Conservation (phyloP, 92 coral and sea anemone genomes). For the Phenganax subtilis region DNA sequence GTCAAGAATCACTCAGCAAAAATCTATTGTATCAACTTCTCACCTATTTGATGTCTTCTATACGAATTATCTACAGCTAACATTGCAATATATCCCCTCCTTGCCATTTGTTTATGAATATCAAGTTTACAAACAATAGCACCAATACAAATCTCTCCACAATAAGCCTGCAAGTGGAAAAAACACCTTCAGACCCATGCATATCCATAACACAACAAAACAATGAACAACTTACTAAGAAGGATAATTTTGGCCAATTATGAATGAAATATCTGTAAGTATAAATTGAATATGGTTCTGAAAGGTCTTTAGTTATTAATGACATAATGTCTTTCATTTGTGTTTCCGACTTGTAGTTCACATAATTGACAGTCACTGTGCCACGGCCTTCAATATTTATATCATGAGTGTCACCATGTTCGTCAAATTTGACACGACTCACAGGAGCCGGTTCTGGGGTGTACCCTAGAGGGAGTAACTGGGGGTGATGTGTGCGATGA, state of each 20-base stretch:
- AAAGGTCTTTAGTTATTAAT: slow-evolving; percentile 91
- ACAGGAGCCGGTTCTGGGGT: background rate
- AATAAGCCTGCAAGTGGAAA: slow-evolving; percentile 62
- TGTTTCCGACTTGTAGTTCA: slow-evolving; percentile 79
- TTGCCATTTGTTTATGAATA: slow-evolving; percentile 85
- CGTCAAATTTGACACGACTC: slow-evolving; percentile 19
- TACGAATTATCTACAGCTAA: slow-evolving; percentile 95
- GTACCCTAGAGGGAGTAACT: background rate
- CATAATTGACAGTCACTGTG: slow-evolving; percentile 53
- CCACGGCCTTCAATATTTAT: slow-evolving; percentile 24
- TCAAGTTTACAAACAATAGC: slow-evolving; percentile 99
- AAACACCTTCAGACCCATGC: background rate
- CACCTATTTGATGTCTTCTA: slow-evolving; percentile 92
- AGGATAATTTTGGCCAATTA: slow-evolving; percentile 96
- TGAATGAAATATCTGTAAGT: slow-evolving; percentile 98
- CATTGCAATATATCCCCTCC: slow-evolving; percentile 97
- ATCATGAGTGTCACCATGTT: slow-evolving; percentile 33
- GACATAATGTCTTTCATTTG: slow-evolving; percentile 98
- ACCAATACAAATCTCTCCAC: slow-evolving; percentile 78
- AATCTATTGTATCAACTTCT: background rate
- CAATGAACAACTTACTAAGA: slow-evolving; percentile 66
- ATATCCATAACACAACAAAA: background rate
- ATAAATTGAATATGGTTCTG: slow-evolving; percentile 95
- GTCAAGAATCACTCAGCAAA: too few relatives aligned
- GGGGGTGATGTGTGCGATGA: background rate